A percentile compares a stretch with the other conserved stretches of the same genome.
Evolutionary conservation across 2,888 invertebrate species (phyloP).

Genomic region (Syrphus vitripennis): DNA sequence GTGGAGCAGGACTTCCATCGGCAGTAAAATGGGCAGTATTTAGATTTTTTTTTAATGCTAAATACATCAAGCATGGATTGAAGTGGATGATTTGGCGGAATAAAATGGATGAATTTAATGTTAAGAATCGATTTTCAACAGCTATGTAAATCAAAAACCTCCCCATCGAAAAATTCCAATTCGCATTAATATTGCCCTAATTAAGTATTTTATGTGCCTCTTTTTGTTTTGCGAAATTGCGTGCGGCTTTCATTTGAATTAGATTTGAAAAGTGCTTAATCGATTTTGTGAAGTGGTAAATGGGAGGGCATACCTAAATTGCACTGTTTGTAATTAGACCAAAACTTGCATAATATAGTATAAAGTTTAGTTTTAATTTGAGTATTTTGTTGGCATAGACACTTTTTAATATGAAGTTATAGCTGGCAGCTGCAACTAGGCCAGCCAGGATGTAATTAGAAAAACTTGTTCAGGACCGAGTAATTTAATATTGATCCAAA

Average conservation of each 20-base stretch:
- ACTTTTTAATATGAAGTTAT: background rate
- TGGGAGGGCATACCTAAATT: conserved; percentile 14
- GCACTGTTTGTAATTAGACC: conserved; percentile 47
- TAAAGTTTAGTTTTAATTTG: conserved; percentile 15
- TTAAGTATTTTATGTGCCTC: background rate
- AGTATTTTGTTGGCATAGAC: background rate
- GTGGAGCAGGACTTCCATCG: background rate
- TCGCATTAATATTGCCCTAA: background rate
- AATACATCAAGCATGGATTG: background rate
- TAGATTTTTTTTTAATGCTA: background rate
- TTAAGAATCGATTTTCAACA: background rate
- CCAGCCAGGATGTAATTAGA: background rate
- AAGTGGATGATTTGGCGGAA: background rate
- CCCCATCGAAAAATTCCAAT: background rate
- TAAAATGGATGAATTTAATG: background rate
- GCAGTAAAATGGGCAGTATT: background rate
- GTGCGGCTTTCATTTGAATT: background rate
- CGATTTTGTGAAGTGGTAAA: background rate
- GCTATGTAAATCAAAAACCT: background rate
- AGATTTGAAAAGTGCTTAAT: background rate
- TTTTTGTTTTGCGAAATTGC: background rate
- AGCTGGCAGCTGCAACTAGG: background rate
- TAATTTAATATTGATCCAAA: background rate
- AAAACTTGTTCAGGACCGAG: background rate
- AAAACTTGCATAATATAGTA: conserved; percentile 25